phyloP scores from a whole-genome alignment of 2,113 vertebrate genomes.

The Podarcis cretensis region DNA sequence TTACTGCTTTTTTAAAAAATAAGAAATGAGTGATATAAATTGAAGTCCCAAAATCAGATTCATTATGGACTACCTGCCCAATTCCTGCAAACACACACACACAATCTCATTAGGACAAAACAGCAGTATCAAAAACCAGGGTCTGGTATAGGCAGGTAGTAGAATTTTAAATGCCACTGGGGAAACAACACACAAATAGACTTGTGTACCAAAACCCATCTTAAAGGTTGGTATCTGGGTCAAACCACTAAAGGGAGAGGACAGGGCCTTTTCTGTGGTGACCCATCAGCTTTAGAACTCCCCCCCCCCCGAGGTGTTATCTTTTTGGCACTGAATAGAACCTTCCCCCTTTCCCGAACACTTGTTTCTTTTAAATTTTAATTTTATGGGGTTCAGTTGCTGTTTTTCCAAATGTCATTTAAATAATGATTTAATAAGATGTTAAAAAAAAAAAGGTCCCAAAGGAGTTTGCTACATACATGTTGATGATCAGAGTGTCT shows the following conservation, averaged over 20 bases:
- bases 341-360: not conserved
- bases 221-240: not conserved
- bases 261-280: not conserved
- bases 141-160: no score
- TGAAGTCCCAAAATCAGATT: not conserved
- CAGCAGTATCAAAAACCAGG: no score
- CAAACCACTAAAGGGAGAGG: not conserved
- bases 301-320: not conserved
- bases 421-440: not conserved
- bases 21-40: not conserved
- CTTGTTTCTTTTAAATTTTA: not conserved
- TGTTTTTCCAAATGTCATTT: not conserved
- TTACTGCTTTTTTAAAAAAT: no score
- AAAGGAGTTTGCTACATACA: slow-evolving; percentile 75
- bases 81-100: no score
- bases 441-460: no score
- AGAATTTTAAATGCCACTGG: no score
- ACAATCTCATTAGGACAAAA: no score
- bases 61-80: not conserved
- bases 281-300: not conserved
- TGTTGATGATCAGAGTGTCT: slow-evolving; percentile 93
- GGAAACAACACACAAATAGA: not conserved
- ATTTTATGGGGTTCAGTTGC: not conserved
- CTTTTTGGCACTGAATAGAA: not conserved
- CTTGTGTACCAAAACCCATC: not conserved